Evolutionary conservation across 2,888 invertebrate species (phyloP), one percentile per base, ranked within the genome.

Genomic region (Malacosoma neustria): DNA sequence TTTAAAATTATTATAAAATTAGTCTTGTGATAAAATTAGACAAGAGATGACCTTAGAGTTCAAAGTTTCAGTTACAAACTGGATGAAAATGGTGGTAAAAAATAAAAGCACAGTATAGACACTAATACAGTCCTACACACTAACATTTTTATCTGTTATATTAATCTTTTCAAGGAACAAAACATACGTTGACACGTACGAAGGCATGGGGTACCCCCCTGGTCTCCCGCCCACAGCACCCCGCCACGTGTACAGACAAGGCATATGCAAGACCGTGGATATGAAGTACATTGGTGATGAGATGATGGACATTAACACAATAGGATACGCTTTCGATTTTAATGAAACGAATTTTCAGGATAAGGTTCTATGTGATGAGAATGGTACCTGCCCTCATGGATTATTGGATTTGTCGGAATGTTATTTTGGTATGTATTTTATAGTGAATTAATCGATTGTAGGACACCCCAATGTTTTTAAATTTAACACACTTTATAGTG

Each of bases 181-280:
- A 22, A 12, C n/a, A n/a, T 73, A 93, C 6, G 85, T 85, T 48
- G 92, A 93, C n/a, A 66, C 88, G 0, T 91, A 90, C 40, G 94
- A 94, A 63, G 94, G 93, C 0, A 87, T 90, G 0, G 64, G 92
- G 1, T 93, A 91, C 53, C 92, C 93, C 0, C 71, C 87, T 1
- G 72, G 88, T 36, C 54, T 94, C 35, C 70, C 69, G 7, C 71
- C 76, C 30, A 81, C 76, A 0, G 81, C 74, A 0, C 59, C 67
- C 0, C 84, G 94, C 45, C 66, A 84, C 4, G 59, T 93, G 2
- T 95, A 90, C 66, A 87, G 93, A 14, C 90, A 91, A 49, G 89
- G 92, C 1, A 90, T 95, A 57, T 95, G 95, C 64, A 87, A 37
- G 37, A 38, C 38, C 11, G 9, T 51, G 5, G 31, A 32, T 1